Conservation (phyloP, 2,113 vertebrate genomes). For the Recurvirostra avosetta region DNA sequence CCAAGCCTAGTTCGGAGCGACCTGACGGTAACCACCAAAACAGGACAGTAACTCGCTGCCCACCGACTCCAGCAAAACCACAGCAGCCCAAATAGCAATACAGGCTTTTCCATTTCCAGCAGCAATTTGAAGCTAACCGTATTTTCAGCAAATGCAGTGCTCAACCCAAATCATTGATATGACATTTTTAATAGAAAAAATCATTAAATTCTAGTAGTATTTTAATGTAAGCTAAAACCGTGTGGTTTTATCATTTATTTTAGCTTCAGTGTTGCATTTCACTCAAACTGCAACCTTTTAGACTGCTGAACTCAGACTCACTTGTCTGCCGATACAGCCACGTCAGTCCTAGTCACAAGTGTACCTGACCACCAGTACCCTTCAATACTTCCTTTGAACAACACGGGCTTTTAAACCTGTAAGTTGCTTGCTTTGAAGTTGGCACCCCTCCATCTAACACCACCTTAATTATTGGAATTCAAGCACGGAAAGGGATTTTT, state of each 20-base stretch:
- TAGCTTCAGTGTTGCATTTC: neutral
- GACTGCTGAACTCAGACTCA: neutral
- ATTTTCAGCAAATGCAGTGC: neutral
- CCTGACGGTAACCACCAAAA: neutral
- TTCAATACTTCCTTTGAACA: neutral
- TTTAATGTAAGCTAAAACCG: neutral
- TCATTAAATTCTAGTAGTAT: neutral
- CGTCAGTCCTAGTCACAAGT: neutral
- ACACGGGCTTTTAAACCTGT: neutral
- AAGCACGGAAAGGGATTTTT: neutral
- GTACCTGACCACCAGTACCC: neutral
- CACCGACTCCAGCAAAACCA: neutral
- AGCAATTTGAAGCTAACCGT: neutral
- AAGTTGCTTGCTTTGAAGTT: neutral
- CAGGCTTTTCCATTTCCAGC: neutral
- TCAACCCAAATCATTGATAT: neutral
- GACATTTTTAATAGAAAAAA: neutral
- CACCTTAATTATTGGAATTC: neutral
- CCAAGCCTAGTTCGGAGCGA: neutral
- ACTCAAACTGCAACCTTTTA: neutral
- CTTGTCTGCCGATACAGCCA: neutral
- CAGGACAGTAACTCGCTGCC: neutral
- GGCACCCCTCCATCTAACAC: neutral
- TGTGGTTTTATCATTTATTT: neutral
- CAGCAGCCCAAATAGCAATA: neutral